A percentile compares a stretch with the other conserved stretches of the same genome.
phyloP scores from a whole-genome alignment of 2,888 invertebrate species.

The Eristalis intricaria region DNA sequence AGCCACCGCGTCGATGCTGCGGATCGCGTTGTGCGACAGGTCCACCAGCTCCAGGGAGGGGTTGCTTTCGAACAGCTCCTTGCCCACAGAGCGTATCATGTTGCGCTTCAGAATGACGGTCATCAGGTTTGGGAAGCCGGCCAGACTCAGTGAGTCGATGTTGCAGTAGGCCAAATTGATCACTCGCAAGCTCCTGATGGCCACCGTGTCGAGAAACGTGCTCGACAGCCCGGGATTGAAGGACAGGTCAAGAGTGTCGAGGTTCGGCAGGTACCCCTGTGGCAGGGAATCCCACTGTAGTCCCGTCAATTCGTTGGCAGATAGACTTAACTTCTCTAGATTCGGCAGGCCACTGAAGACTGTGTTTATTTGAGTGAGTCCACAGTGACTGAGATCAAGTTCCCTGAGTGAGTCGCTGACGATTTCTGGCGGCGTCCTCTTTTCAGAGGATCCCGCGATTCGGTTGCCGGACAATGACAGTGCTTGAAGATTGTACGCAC shows the following conservation, averaged over 20 bases:
- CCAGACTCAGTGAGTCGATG: conserved; percentile 83
- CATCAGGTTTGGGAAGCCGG: conserved; percentile 84
- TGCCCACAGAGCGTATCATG: conserved; percentile 84
- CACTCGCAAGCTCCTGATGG: conserved; percentile 82
- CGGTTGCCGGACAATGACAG: conserved; percentile 87
- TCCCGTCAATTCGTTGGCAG: conserved; percentile 81
- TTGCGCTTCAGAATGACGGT: conserved; percentile 85
- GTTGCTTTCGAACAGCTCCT: conserved; percentile 84
- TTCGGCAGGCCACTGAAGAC: conserved; percentile 82
- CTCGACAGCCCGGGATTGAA: conserved; percentile 73
- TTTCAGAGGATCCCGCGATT: conserved; percentile 82
- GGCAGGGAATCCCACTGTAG: background rate
- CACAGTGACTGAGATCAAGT: conserved; percentile 85
- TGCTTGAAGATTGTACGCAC: conserved; percentile 82
- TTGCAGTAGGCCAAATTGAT: conserved; percentile 84
- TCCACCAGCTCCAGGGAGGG: conserved; percentile 84
- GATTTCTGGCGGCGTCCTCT: conserved; percentile 83
- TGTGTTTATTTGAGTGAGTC: conserved; percentile 82
- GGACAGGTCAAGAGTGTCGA: background rate
- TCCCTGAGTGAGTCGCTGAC: conserved; percentile 84
- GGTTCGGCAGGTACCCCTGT: background rate
- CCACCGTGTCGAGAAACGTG: conserved; percentile 81
- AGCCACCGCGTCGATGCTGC: conserved; percentile 83
- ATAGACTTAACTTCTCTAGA: conserved; percentile 83
- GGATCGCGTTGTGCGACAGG: conserved; percentile 86